Evolutionary conservation across 2,888 invertebrate species (phyloP), one percentile per base, ranked within the genome.

Genomic region (Drosophila neoperkinsi): DNA sequence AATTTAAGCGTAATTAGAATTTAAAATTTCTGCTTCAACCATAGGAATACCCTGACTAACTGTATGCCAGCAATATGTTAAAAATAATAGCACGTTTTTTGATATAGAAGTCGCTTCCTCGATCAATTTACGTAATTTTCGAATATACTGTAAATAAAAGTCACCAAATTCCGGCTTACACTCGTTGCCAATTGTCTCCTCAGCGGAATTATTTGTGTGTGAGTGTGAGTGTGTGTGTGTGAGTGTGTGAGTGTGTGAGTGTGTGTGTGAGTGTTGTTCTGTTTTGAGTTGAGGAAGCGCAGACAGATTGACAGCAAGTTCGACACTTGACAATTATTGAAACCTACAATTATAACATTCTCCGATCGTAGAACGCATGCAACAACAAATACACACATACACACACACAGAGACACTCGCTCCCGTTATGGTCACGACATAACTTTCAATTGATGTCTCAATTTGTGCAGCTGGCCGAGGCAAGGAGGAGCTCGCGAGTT

Each of bases 361-460:
- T 79, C 62, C 77, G 69, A 58, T 46, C 51, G 60, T 60, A 60
- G 30, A 61, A 30, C 59, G 34, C 38, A 53, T 41, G 34, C 53
- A 30, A 25, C 41, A 51, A 49, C 13, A 62, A 6, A 53, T 11
- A 53, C 49, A 55, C 50, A 31, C 50, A 46, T 36, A 6, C 49
- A 13, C 51, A 53, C 50, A 31, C 21, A 41, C 11, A 25, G 25
- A 56, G 31, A 36, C 43, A 63, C 57, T 53, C 46, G 52, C 71
- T 60, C 79, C 84, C 76, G 75, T 78, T 85, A 78, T 74, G 82
- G 84, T 30, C 41, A 34, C 36, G 62, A 67, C 74, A 84, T 81
- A 82, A 84, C 80, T 86, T 77, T 82, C 83, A 88, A 84, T 87
- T 87, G 83, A 87, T 87, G 83, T 86, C 86, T 88, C 83, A 88